Conservation (phyloP, 2,888 invertebrate genomes). For the Nemapogon koenigi region DNA sequence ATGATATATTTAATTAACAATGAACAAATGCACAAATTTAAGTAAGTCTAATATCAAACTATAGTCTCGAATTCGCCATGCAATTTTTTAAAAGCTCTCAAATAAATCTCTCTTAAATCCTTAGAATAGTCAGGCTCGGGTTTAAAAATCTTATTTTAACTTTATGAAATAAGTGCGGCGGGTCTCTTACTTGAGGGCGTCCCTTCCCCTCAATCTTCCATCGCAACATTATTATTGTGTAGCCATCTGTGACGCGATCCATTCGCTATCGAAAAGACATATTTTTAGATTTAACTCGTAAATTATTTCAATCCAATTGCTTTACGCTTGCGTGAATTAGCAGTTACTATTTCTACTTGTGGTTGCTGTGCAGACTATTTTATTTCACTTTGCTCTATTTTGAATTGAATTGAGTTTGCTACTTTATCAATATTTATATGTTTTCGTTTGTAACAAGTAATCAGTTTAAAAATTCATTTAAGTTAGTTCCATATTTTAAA, state of each 20-base stretch:
- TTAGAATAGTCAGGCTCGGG: conserved; percentile 35
- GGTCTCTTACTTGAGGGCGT: conserved; percentile 44
- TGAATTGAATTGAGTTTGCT: too few relatives aligned
- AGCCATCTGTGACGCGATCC: conserved; percentile 57
- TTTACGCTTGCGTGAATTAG: conserved; percentile 60
- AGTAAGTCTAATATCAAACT: too few relatives aligned
- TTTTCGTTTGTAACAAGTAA: too few relatives aligned
- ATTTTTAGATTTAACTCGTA: conserved; percentile 64
- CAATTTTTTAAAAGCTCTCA: conserved; percentile 14
- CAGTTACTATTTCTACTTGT: conserved; percentile 39
- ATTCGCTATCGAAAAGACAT: conserved; percentile 56
- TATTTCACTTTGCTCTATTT: conserved; percentile 2
- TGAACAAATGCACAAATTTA: too few relatives aligned
- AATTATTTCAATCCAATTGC: conserved; percentile 59
- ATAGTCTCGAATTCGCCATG: conserved; percentile 1
- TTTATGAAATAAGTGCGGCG: conserved; percentile 54
- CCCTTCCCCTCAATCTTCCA: conserved; percentile 10
- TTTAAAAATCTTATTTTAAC: conserved; percentile 64
- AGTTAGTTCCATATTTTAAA: too few relatives aligned
- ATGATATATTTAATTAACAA: too few relatives aligned
- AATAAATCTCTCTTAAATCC: conserved; percentile 24
- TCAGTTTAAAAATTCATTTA: too few relatives aligned
- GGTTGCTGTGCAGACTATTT: conserved; percentile 1
- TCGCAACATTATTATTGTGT: conserved; percentile 42
- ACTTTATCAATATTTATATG: too few relatives aligned